Evolutionary conservation across 2,113 vertebrate genomes (phyloP), one percentile per base, ranked within the genome.

Genomic region (Cochlearius cochlearius): DNA sequence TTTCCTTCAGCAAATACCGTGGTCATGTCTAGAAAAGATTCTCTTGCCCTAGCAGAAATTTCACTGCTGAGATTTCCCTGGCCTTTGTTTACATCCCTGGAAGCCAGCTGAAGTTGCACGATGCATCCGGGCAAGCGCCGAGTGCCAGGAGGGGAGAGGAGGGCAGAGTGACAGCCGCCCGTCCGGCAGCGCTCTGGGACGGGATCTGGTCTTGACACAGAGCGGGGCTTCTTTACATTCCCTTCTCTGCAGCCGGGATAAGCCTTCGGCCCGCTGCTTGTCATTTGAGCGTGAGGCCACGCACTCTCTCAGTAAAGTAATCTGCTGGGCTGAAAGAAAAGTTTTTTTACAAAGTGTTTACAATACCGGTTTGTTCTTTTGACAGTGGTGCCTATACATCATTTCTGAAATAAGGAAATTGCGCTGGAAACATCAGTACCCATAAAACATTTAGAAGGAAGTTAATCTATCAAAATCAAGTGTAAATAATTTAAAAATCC

Each of bases 381-480:
- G 38, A 12, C n/a, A 39, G 12, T 17, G 23, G 45, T 66, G 83
- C 76, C 78, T 85, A 2, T 72, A 27, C 29, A 34, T 91, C 4
- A 27, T 73, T 91, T 96, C 75, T 78, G 7, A 91, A 86, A 84
- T 60, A 49, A 63, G 78, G 59, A 66, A 59, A n/a, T 71, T 27
- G 23, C 6, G 0, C 50, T 83, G 38, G n/a, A 90, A 95, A 86
- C 74, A 92, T 89, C 84, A 94, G 91, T 82, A 86, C 32, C 45
- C 38, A 59, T 94, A 94, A 94, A 96, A 91, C 92, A 90, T 97
- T 90, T 90, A 93, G 85, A 92, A 92, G 81, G 36, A 86, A 93
- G 93, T 97, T 97, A 94, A 97, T 97, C 78, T 96, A 90, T 96
- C 89, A 94, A 80, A 83, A 82, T 88, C 88, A 75, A 92, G 55